Evolutionary conservation across 1,140 invertebrate genomes (phyloP).

Genomic region (Drosophila subpulchrella): DNA sequence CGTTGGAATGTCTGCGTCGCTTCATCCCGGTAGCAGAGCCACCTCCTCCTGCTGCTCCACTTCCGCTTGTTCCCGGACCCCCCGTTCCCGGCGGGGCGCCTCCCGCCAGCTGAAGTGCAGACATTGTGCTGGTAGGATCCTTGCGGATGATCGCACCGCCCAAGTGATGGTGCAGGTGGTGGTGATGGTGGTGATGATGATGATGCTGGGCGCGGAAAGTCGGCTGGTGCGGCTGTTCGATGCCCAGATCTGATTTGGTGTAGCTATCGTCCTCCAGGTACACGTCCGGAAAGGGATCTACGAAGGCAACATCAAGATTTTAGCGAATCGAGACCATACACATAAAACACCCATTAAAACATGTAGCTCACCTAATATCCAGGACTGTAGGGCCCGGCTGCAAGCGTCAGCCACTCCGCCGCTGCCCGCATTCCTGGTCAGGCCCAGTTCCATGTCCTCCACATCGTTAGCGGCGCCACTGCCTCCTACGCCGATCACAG

Average conservation of each 20-base stretch:
- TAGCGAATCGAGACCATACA: not conserved
- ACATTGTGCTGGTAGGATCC: slow-evolving; percentile 87
- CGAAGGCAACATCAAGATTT: not conserved
- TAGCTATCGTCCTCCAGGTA: slow-evolving; percentile 82
- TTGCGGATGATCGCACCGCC: slow-evolving; percentile 84
- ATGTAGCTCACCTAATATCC: slow-evolving; percentile 66
- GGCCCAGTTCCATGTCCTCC: slow-evolving; percentile 72
- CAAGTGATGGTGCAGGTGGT: slow-evolving; percentile 57
- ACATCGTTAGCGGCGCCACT: slow-evolving; percentile 45
- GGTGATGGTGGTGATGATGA: slow-evolving; percentile 65
- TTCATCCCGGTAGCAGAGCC: slow-evolving; percentile 61
- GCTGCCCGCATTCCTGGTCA: slow-evolving; percentile 57
- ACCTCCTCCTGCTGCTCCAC: slow-evolving; percentile 16
- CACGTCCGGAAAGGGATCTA: slow-evolving; percentile 81
- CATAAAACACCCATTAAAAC: too few species aligned
- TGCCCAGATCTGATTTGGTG: slow-evolving; percentile 82
- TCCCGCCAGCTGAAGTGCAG: slow-evolving; percentile 86
- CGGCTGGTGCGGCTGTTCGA: slow-evolving; percentile 65
- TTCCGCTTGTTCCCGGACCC: not conserved
- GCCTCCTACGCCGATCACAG: slow-evolving; percentile 23
- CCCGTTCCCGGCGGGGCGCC: slow-evolving; percentile 4
- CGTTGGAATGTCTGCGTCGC: slow-evolving; percentile 88
- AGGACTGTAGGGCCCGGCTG: slow-evolving; percentile 65
- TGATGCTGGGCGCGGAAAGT: slow-evolving; percentile 59
- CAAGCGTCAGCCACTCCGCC: slow-evolving; percentile 46